phyloP scores from a whole-genome alignment of 2,888 invertebrate genomes.

The Epsilonema sp. region DNA sequence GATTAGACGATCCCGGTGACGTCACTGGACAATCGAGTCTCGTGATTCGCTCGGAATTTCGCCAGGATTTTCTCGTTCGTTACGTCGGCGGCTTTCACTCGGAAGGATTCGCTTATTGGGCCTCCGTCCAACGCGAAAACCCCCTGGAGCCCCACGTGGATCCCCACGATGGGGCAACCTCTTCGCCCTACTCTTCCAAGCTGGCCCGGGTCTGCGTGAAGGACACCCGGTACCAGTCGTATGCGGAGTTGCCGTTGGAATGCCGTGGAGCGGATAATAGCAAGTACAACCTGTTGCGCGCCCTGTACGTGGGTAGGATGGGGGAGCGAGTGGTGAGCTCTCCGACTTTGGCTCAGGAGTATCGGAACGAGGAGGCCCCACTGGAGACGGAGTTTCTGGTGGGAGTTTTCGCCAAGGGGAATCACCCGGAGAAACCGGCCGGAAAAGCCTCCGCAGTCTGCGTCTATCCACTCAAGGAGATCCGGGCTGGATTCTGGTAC shows the following conservation, averaged over 20 bases:
- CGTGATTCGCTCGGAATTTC: slow-evolving; percentile 18
- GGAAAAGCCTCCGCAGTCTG: slow-evolving; percentile 27
- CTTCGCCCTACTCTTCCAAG: slow-evolving; percentile 24
- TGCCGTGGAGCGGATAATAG: slow-evolving; percentile 26
- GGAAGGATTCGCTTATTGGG: slow-evolving; percentile 32
- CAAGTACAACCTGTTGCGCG: slow-evolving; percentile 32
- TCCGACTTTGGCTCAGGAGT: slow-evolving; percentile 12
- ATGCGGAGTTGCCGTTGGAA: slow-evolving; percentile 36
- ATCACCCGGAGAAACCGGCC: not conserved
- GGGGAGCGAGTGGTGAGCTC: slow-evolving; percentile 37
- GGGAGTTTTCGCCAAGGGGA: slow-evolving; percentile 11
- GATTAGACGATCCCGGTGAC: slow-evolving; percentile 17
- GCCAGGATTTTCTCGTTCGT: slow-evolving; percentile 21
- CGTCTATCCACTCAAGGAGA: slow-evolving; percentile 29
- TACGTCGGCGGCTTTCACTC: slow-evolving; percentile 32
- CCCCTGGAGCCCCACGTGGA: not conserved
- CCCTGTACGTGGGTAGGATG: slow-evolving; percentile 50
- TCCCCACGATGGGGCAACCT: no score
- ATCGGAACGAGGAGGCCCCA: slow-evolving; percentile 12
- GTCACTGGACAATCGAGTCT: not conserved
- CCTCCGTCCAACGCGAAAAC: slow-evolving; percentile 25
- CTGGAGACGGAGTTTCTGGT: slow-evolving; percentile 10
- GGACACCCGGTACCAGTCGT: slow-evolving; percentile 32
- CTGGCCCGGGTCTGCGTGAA: slow-evolving; percentile 32
- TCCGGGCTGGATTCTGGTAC: slow-evolving; percentile 29